Conservation (phyloP, 2,888 invertebrate genomes). For the Drosophila flavopinicola region DNA sequence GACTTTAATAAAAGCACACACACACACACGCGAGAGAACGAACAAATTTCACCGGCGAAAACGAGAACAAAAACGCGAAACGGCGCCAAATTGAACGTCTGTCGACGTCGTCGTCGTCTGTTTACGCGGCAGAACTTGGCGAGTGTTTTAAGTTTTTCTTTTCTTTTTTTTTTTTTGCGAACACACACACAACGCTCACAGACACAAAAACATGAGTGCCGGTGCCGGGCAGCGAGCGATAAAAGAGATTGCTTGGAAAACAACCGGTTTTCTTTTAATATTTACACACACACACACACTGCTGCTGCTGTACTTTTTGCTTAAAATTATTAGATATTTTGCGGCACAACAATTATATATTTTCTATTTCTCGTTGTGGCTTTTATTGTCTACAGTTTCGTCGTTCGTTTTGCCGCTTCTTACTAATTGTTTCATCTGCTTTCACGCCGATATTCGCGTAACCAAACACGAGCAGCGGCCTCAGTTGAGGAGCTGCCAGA, state of each 20-base stretch:
- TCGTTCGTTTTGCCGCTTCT: constrained; percentile 52
- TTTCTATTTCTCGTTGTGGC: constrained; percentile 27
- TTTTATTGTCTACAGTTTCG: constrained; percentile 39
- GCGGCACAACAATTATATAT: constrained; percentile 16
- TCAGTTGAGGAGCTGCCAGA: constrained; percentile 56
- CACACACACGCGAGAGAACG: constrained; percentile 21
- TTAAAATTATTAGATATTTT: constrained; percentile 37
- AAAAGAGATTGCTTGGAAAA: constrained; percentile 26
- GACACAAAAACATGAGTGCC: constrained; percentile 50
- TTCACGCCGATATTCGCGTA: constrained; percentile 66
- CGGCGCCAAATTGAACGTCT: constrained; percentile 71
- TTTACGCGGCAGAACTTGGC: constrained; percentile 73
- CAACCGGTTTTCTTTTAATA: constrained; percentile 47
- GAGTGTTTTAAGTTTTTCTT: constrained; percentile 24
- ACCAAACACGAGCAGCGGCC: constrained; percentile 50
- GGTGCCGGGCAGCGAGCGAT: constrained; percentile 41
- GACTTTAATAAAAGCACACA: constrained; percentile 17
- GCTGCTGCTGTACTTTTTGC: constrained; percentile 4
- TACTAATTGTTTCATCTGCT: constrained; percentile 50
- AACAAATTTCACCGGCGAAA: constrained; percentile 61
- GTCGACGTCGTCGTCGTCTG: constrained; percentile 65
- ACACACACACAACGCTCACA: constrained; percentile 27
- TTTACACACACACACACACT: constrained; percentile 39
- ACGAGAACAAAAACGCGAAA: constrained; percentile 45
- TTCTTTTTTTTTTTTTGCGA: constrained; percentile 33